These are phyloP conservation scores for Ormyrus thymus DNA, from an alignment of 2,888 invertebrate genomes.

Conservation along the genomic window DNA sequence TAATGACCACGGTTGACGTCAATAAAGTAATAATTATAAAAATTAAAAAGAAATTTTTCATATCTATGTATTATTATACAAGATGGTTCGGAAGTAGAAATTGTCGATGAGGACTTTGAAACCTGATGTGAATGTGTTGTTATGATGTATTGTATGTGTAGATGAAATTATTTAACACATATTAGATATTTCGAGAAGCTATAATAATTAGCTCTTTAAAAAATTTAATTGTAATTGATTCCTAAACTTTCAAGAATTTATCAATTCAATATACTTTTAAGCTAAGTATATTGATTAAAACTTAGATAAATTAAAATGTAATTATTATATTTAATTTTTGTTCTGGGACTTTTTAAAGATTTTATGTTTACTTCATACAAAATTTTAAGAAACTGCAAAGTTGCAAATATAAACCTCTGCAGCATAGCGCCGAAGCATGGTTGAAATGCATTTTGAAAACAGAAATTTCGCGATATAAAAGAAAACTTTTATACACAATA, in stretches of 20 bases:
- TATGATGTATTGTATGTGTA: too few species aligned
- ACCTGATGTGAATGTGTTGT: too few species aligned
- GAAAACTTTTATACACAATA: constrained; percentile 48
- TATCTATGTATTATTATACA: constrained; percentile 27
- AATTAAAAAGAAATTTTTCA: constrained; percentile 34
- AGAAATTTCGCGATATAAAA: constrained; percentile 3
- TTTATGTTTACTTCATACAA: constrained; percentile 12
- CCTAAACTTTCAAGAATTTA: too few species aligned
- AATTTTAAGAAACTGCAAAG: not conserved
- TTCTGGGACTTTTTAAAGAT: constrained; percentile 18
- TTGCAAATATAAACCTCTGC: not conserved
- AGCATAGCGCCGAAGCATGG: constrained; percentile 11
- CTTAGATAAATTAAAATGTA: not conserved
- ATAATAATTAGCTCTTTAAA: not conserved
- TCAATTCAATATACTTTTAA: not conserved
- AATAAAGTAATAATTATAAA: constrained; percentile 15
- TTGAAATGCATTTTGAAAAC: constrained; percentile 23
- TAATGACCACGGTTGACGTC: constrained; percentile 21
- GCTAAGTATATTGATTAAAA: not conserved
- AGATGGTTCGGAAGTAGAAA: not conserved
- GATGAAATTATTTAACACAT: too few species aligned
- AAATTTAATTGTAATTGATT: not conserved
- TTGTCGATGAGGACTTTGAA: not conserved
- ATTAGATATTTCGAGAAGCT: too few species aligned
- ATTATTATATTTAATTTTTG: constrained; percentile 20